Evolutionary conservation across 2,888 invertebrate species (phyloP).

Genomic region (Heteropelma amictum): DNA sequence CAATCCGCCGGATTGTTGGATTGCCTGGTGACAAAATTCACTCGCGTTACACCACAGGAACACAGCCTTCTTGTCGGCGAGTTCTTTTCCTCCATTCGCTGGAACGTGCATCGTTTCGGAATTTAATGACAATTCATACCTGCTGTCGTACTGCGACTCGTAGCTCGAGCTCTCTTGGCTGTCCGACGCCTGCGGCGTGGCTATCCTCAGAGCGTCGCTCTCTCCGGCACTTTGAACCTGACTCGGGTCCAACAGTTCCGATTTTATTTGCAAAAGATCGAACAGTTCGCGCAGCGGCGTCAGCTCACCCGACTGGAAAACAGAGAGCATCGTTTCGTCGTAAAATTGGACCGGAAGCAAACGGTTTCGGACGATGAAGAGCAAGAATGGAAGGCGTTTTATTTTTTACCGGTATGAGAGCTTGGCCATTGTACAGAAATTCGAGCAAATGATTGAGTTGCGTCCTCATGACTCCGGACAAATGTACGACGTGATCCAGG

Average conservation of each 20-base stretch:
- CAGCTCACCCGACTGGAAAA: constrained; percentile 86
- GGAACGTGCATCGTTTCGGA: neutral
- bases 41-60: too few species aligned
- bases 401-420: constrained; percentile 86
- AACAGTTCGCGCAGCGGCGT: constrained; percentile 90
- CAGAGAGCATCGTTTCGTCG: too few species aligned
- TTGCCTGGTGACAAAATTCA: constrained; percentile 66
- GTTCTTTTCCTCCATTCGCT: neutral
- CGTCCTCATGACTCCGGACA: constrained; percentile 89
- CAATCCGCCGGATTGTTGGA: constrained; percentile 76
- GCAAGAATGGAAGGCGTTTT: too few species aligned
- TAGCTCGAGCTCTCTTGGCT: constrained; percentile 77
- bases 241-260: constrained; percentile 80
- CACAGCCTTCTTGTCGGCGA: neutral
- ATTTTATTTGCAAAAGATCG: constrained; percentile 90
- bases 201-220: constrained; percentile 75
- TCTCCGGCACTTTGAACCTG: constrained; percentile 73
- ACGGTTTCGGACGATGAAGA: too few species aligned
- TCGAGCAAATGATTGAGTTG: constrained; percentile 90
- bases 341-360: too few species aligned
- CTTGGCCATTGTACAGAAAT: constrained; percentile 92
- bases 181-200: constrained; percentile 75
- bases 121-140: constrained; percentile 59
- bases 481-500: constrained; percentile 84
- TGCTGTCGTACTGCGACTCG: constrained; percentile 76